phyloP scores from a whole-genome alignment of 2,888 invertebrate genomes.

The Globia sparganii region DNA sequence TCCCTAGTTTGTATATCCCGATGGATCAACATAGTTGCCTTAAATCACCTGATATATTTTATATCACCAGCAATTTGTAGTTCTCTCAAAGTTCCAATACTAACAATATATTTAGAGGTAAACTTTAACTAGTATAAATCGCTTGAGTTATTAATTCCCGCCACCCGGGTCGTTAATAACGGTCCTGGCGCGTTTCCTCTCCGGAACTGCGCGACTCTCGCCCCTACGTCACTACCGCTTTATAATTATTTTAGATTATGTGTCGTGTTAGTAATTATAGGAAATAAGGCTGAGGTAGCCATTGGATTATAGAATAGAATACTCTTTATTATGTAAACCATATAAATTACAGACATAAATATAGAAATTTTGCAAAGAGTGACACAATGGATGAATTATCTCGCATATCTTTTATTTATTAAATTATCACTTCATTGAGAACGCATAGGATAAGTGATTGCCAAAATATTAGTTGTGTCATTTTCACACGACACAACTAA shows the following conservation, averaged over 20 bases:
- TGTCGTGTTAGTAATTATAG: conserved; percentile 8
- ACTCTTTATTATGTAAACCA: too few species aligned
- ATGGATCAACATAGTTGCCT: neutral
- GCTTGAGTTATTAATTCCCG: conserved; percentile 63
- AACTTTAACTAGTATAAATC: conserved; percentile 53
- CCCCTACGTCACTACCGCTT: conserved; percentile 13
- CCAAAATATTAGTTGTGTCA: neutral
- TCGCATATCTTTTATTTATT: neutral
- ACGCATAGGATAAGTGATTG: neutral
- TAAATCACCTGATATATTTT: neutral
- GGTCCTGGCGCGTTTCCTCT: conserved; percentile 46
- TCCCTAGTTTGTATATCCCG: too few species aligned
- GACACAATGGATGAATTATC: too few species aligned
- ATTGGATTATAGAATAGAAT: too few species aligned
- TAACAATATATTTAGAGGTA: conserved; percentile 37
- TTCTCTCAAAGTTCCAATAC: conserved; percentile 1
- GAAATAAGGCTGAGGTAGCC: neutral
- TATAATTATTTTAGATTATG: conserved; percentile 42
- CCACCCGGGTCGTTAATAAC: conserved; percentile 61
- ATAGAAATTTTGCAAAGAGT: too few species aligned
- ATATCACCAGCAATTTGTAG: neutral
- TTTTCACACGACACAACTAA: too few species aligned
- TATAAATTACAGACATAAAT: too few species aligned
- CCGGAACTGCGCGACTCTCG: conserved; percentile 38
- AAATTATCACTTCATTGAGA: neutral